These are phyloP conservation scores for Arctocebus calabarensis DNA, from an alignment of 2,797 vertebrate species.

Conservation along the genomic window DNA sequence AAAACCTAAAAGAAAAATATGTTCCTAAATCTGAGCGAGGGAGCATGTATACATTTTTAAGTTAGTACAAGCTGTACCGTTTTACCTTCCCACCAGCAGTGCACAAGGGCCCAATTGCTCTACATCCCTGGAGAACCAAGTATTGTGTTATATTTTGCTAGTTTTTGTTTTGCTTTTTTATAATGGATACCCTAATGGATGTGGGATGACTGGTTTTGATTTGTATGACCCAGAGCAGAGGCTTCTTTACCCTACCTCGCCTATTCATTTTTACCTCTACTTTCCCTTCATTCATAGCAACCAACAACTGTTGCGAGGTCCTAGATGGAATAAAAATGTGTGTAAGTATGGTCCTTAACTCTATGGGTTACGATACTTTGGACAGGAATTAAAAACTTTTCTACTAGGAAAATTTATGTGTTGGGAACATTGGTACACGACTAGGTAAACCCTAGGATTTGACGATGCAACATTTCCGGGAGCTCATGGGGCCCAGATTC, in stretches of 20 bases:
- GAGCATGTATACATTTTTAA: background rate
- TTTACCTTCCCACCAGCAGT: background rate
- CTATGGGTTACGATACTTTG: background rate
- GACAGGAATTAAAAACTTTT: background rate
- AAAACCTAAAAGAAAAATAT: slow-evolving; percentile 1
- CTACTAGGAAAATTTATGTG: background rate
- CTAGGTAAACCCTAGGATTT: background rate
- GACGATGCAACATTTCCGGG: background rate
- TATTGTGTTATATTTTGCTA: too few species aligned
- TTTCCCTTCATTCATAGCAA: background rate
- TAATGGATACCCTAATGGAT: background rate
- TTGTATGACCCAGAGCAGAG: background rate
- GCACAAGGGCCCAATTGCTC: background rate
- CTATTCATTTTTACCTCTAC: background rate
- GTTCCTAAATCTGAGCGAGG: background rate
- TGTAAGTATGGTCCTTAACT: background rate
- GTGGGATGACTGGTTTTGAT: background rate
- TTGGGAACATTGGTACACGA: background rate
- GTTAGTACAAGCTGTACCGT: background rate
- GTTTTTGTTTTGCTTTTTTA: background rate
- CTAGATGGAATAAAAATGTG: background rate
- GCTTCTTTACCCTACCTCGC: background rate
- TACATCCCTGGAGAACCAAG: too few species aligned
- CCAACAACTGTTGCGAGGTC: background rate
- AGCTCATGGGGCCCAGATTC: background rate